Evolutionary conservation across 1,140 invertebrate genomes (phyloP), one percentile per base, ranked within the genome.

Genomic region (Drosophila takahashii): DNA sequence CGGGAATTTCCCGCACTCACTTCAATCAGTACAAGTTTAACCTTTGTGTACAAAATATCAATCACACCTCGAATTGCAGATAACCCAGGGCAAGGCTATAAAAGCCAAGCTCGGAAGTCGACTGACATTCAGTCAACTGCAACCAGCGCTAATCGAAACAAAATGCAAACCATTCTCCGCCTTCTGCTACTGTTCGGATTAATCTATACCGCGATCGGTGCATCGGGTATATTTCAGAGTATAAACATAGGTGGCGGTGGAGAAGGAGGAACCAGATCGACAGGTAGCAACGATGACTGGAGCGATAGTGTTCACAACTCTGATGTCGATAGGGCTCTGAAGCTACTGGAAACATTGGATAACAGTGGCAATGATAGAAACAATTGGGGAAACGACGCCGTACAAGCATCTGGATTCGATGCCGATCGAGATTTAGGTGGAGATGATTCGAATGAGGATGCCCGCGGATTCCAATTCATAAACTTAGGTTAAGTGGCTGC

Each of bases 1-100:
- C 11, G 53, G 66, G 66, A 69, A 45, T 47, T 69, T 54, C 66
- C 66, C 62, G 11, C 34, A 27, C 34, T 64, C 34, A 50, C 44
- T 13, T 62, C 36, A 59, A 50, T 66, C 44, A 47, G 15, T 61
- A 52, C 13, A 13, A 36, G 36, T 13, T 13, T 44, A 36, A 65
- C 47, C 45, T 11, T 8, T 50, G 26, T 15, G 6, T 51, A 65
- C 45, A 37, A 10, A 52, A 54, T 37, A 42, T 4, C 13, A 34
- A 36, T 18, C 41, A 29, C 41, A 37, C 9, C 7, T 41, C 9
- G n/a, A 47, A 16, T 4, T 32, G 36, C 52, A 66, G 72, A 75
- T 75, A 75, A 66, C 47, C 45, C 39, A 39, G 13, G 11, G 9
- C 22, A 29, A n/a, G 44, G 18, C 44, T 75, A 75, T 75, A 75